A percentile compares a stretch with the other conserved stretches of the same genome.
Evolutionary conservation across 2,113 vertebrate species (phyloP).

Genomic region (Paralichthys olivaceus): DNA sequence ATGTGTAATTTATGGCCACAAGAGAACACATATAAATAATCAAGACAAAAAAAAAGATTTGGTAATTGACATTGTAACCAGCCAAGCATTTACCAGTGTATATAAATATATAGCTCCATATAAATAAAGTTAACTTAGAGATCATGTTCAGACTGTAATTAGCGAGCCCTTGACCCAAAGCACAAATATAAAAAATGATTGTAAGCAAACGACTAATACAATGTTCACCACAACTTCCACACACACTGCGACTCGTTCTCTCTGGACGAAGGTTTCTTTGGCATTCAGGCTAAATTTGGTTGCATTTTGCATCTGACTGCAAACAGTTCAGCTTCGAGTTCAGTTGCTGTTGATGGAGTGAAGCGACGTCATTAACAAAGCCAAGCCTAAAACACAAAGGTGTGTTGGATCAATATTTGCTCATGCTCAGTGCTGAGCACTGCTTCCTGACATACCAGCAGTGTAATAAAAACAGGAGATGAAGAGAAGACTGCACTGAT

Average conservation of each 20-base stretch:
- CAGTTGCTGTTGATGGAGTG: conserved; percentile 21
- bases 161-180: conserved; percentile 57
- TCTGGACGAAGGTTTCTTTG: conserved; percentile 24
- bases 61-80: conserved; percentile 82
- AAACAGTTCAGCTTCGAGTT: conserved; percentile 11
- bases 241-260: conserved; percentile 10
- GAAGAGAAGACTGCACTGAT: conserved; percentile 26
- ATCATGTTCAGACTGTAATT: conserved; percentile 33
- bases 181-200: conserved; percentile 33
- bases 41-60: conserved; percentile 42
- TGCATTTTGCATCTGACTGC: conserved; percentile 7
- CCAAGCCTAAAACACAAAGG: conserved; percentile 53
- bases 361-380: conserved; percentile 26
- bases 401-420: conserved; percentile 75
- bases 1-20: conserved; percentile 59
- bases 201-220: conserved; percentile 25
- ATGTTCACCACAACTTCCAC: conserved; percentile 21
- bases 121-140: conserved; percentile 62
- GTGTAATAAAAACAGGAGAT: conserved; percentile 37
- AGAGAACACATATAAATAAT: conserved; percentile 65
- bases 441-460: conserved; percentile 47
- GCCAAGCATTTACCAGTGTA: conserved; percentile 78
- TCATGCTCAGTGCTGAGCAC: conserved; percentile 45
- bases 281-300: conserved; percentile 32
- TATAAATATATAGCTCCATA: conserved; percentile 70